phyloP scores from a whole-genome alignment of 1,140 invertebrate species.

The Formica exsecta region DNA sequence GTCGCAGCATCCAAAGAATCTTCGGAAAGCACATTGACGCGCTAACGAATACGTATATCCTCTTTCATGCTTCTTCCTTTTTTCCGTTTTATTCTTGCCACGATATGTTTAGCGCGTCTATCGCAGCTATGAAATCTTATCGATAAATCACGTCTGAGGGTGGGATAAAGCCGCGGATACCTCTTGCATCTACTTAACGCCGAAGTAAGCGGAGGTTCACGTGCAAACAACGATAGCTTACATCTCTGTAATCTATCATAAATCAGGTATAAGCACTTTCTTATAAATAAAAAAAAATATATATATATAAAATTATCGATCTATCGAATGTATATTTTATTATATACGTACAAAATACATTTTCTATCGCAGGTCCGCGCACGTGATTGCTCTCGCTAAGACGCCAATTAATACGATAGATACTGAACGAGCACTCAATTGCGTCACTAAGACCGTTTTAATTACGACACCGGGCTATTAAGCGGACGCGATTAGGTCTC shows the following conservation, averaged over 20 bases:
- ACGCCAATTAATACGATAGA: conserved; percentile 53
- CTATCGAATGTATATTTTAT: neutral
- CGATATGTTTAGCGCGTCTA: conserved; percentile 16
- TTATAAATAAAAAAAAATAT: neutral
- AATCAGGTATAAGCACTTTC: neutral
- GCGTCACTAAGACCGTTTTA: conserved; percentile 61
- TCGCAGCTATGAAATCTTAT: conserved; percentile 18
- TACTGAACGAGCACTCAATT: conserved; percentile 48
- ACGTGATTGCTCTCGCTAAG: conserved; percentile 26
- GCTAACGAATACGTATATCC: conserved; percentile 34
- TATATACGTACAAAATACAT: neutral
- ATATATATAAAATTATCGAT: neutral
- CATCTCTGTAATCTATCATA: neutral
- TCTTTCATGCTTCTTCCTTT: neutral
- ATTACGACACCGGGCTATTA: conserved; percentile 45
- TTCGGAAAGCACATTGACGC: conserved; percentile 1
- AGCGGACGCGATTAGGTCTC: neutral
- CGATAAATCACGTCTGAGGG: conserved; percentile 55
- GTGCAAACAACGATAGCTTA: neutral
- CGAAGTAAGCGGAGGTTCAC: neutral
- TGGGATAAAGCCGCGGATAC: conserved; percentile 7
- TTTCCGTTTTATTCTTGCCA: conserved; percentile 23
- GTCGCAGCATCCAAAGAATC: conserved; percentile 21
- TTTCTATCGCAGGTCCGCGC: neutral
- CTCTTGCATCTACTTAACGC: conserved; percentile 22